Evolutionary conservation across 2,113 vertebrate genomes (phyloP), one percentile per base, ranked within the genome.

Genomic region (Romanogobio albipinnatus): DNA sequence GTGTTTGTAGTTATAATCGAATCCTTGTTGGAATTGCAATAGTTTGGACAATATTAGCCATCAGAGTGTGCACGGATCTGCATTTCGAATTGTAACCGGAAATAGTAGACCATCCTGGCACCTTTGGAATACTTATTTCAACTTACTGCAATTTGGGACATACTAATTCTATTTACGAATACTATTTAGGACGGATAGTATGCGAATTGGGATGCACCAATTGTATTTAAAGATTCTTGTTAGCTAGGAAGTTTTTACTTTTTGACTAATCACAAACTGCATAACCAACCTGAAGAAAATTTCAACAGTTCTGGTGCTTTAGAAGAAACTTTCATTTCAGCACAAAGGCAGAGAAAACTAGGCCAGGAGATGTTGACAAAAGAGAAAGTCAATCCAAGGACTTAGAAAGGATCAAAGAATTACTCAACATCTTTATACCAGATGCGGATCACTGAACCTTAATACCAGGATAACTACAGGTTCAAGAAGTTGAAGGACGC

Each of bases 391-490:
- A 74, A 73, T 47, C 70, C 70, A 14, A n/a, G 70, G 22, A 24
- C 43, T 73, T 47, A 73, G n/a, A 47, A 73, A 74, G n/a, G n/a
- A 56, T 56, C 17, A 43, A 74, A 45, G 43, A 47, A 70, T 70
- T 33, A 17, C 66, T 22, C 36, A 33, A 70, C 39, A 43, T 9
- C 11, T 49, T 49, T 15, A 74, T 26, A 8, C 43, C 71, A 74
- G 3, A 74, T 8, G 43, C 43, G 3, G 70, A 74, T 22, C 43
- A 4, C 11, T 1, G 3, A 45, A 15, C n/a, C 10, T 24, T 47
- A 47, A 74, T 74, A 74, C 9, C 68, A n/a, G 17, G 33, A n/a
- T 19, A 22, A 43, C 36, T 43, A 22, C 36, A 6, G 39, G 36
- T 43, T 66, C 62, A 66, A 66, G 62, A 66, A 43, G 68, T 43